Percentiles rank a stretch among this genome's conserved stretches.
phyloP scores from a whole-genome alignment of 2,113 vertebrate species.

The Saguinus imperator region DNA sequence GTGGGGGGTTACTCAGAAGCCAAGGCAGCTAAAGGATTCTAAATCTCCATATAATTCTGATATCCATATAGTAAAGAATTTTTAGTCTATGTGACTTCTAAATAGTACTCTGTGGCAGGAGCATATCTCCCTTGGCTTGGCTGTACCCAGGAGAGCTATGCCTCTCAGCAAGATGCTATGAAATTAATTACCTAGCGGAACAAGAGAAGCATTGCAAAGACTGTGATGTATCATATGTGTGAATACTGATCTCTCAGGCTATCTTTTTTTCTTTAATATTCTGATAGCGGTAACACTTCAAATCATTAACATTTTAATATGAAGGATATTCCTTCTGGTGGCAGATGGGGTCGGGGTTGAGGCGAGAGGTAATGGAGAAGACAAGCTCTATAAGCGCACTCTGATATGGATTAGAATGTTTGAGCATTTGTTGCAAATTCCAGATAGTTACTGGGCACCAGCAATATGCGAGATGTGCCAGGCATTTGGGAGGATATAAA shows the following conservation, averaged over 20 bases:
- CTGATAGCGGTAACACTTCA: not conserved
- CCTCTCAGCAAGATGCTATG: not conserved
- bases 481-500: not conserved
- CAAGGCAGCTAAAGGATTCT: not conserved
- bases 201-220: not conserved
- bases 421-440: not conserved
- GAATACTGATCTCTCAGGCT: not conserved
- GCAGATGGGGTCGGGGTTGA: not conserved
- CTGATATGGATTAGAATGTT: not conserved
- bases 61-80: not conserved
- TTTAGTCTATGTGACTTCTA: not conserved
- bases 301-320: not conserved
- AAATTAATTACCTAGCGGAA: not conserved
- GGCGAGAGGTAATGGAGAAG: not conserved
- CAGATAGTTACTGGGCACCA: not conserved
- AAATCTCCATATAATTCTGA: not conserved
- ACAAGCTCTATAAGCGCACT: not conserved
- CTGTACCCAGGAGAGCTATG: not conserved
- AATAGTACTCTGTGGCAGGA: not conserved
- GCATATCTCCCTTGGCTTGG: not conserved
- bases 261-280: not conserved
- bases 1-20: not conserved
- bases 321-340: not conserved
- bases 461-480: not conserved
- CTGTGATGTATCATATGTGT: rapidly evolving